Base-by-base conservation (phyloP, 2,888 invertebrate species). In the Diaperis boleti region DNA sequence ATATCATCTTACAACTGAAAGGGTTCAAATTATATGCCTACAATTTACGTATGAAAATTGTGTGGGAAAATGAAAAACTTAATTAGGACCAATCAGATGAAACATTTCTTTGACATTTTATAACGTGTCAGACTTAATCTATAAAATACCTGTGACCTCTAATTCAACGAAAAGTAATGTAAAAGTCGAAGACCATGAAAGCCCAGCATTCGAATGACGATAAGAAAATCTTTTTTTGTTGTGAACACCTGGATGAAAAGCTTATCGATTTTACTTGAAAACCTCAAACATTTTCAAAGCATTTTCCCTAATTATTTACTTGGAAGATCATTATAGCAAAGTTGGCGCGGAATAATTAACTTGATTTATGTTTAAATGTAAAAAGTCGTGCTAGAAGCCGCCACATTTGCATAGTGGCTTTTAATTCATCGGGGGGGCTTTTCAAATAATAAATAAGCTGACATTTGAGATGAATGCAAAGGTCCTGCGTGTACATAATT, bases 281-380 rank as follows among this genome's bases (percentile, higher is more conserved):
- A 26, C 8, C n/a, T 26, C 26, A n/a, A 26, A 26, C 8, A 8
- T n/a, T 26, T 26, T 26, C n/a, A 1, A 26, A 52, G 14, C 37
- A 10, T 39, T 22, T n/a, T 37, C 37, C n/a, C 39, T 39, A 52
- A 52, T 52, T 52, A 52, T 52, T 39, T 52, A 39, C 52, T 52
- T 39, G 39, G 37, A 37, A 37, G 4, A 52, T 49, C 49, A 35
- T 52, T 35, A 52, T 39, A 37, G 45, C 45, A 35, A 18, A 52
- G 39, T 37, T 52, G 52, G 26, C 13, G 11, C 14, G 22, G 18
- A 20, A 50, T 52, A 52, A 52, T 52, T 52, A 52, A 37, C 52
- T 39, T 52, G 52, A 52, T 52, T 52, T 52, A 52, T 52, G 37
- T 14, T 6, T 20, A 52, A 52, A 26, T 26, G 26, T 5, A 26